Percentiles rank a stretch among this genome's conserved stretches.
These are phyloP conservation scores for Caenorhabditis latens DNA, from an alignment of 1,140 invertebrate species.

Conservation along the genomic window DNA sequence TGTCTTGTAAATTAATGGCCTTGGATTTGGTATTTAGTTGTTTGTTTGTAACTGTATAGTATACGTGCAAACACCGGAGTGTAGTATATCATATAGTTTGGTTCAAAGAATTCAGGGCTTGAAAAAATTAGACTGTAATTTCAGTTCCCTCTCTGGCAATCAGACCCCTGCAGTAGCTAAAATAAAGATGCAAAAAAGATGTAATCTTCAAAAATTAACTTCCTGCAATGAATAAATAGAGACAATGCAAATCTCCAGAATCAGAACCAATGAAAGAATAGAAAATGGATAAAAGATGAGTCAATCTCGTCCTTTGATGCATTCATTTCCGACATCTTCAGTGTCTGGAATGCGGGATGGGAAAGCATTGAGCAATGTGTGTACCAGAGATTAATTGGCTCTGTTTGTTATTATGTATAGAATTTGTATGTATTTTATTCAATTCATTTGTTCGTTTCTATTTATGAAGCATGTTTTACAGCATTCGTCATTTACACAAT, in stretches of 20 bases:
- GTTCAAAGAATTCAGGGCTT: too few relatives aligned
- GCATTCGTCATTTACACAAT: conserved; percentile 25
- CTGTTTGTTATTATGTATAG: background rate
- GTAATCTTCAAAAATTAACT: too few relatives aligned
- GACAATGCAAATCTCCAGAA: background rate
- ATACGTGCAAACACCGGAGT: background rate
- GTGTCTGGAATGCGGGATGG: background rate
- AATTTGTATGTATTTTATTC: conserved; percentile 15
- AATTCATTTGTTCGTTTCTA: conserved; percentile 17
- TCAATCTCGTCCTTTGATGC: conserved; percentile 35
- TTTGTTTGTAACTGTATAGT: background rate
- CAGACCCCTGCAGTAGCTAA: too few relatives aligned
- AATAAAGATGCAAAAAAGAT: too few relatives aligned
- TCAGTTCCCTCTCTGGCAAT: too few relatives aligned
- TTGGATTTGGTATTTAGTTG: conserved; percentile 8
- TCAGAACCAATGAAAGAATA: background rate
- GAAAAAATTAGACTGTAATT: too few relatives aligned
- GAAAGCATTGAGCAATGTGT: background rate
- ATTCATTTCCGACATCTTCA: conserved; percentile 26
- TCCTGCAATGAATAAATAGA: background rate
- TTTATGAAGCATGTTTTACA: conserved; percentile 26
- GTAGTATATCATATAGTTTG: too few relatives aligned
- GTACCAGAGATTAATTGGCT: conserved; percentile 21
- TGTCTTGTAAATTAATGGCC: conserved; percentile 14
- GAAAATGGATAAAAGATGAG: conserved; percentile 7